phyloP scores from a whole-genome alignment of 2,888 invertebrate species.

The Eupeodes luniger region DNA sequence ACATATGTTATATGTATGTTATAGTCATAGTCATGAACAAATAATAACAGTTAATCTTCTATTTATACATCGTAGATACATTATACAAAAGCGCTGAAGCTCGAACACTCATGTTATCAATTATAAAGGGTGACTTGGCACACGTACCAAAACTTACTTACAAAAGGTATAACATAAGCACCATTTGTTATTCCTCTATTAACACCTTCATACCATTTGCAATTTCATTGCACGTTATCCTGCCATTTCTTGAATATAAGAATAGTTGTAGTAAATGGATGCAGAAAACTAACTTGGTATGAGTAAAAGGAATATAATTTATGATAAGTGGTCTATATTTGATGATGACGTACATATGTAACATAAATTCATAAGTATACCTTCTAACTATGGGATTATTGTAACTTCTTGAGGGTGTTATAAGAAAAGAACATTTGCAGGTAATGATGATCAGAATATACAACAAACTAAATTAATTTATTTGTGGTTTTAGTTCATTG shows the following conservation, averaged over 20 bases:
- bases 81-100: neutral
- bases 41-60: constrained; percentile 11
- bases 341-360: too few relatives aligned
- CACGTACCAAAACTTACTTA: neutral
- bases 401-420: neutral
- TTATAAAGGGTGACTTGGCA: constrained; percentile 52
- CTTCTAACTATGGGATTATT: too few relatives aligned
- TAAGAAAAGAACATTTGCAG: neutral
- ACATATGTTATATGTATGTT: neutral
- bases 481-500: too few relatives aligned
- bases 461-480: neutral
- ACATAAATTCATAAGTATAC: too few relatives aligned
- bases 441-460: neutral
- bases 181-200: constrained; percentile 10
- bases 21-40: constrained; percentile 1
- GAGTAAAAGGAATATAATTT: constrained; percentile 13
- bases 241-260: neutral
- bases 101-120: constrained; percentile 32
- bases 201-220: constrained; percentile 5
- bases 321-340: constrained; percentile 17
- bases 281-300: neutral
- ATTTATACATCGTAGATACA: neutral
- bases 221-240: constrained; percentile 22
- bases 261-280: neutral
- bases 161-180: neutral